Conservation (phyloP, 2,797 vertebrate species). For the Xyrichtys novacula region DNA sequence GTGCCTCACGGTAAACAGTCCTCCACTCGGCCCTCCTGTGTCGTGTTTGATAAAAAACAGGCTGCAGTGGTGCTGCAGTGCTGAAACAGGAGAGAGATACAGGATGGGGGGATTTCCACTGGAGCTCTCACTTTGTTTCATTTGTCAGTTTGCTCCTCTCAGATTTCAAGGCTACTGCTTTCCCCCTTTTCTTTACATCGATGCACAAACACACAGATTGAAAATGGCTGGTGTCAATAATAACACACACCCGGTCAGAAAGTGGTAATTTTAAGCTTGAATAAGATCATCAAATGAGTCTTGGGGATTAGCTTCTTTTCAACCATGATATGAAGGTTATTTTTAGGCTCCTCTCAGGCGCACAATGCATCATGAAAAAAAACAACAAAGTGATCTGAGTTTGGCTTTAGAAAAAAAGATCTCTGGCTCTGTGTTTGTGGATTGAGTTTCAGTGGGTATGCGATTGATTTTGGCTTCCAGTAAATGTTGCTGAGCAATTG, state of each 20-base stretch:
- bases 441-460: slow-evolving; percentile 9
- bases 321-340: slow-evolving; percentile 58
- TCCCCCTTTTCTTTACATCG: background rate
- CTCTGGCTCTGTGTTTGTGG: slow-evolving; percentile 9
- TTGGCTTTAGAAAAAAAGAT: slow-evolving; percentile 34
- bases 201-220: slow-evolving; percentile 8
- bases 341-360: slow-evolving; percentile 58
- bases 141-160: slow-evolving; percentile 24
- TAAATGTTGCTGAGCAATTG: slow-evolving; percentile 11
- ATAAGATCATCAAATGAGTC: slow-evolving; percentile 55
- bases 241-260: slow-evolving; percentile 48
- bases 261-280: slow-evolving; percentile 56
- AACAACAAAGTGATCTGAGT: slow-evolving; percentile 31
- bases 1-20: slow-evolving; percentile 17
- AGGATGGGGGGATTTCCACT: slow-evolving; percentile 34
- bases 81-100: background rate
- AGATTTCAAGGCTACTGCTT: background rate
- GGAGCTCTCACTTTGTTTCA: slow-evolving; percentile 16
- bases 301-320: slow-evolving; percentile 55
- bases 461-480: slow-evolving; percentile 21
- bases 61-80: slow-evolving; percentile 34
- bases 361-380: slow-evolving; percentile 53
- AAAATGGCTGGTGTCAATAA: slow-evolving; percentile 15
- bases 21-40: slow-evolving; percentile 2
- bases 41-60: slow-evolving; percentile 18